Evolutionary conservation across 1,140 invertebrate species (phyloP).

Genomic region (Eulimnadia texana): DNA sequence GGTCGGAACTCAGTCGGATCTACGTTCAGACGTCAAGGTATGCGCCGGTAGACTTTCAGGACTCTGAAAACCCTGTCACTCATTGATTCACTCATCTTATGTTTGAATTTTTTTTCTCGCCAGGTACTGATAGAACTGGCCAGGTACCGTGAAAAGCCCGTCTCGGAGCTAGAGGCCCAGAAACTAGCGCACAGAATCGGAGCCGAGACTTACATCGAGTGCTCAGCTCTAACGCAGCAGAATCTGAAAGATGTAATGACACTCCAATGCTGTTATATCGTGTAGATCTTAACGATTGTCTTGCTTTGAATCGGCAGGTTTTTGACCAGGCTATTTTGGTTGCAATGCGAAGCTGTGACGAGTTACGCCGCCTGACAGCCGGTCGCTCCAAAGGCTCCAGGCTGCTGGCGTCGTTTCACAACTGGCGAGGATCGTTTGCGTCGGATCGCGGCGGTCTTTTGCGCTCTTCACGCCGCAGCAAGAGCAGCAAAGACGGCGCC

Average conservation of each 20-base stretch:
- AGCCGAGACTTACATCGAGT: conserved; percentile 71
- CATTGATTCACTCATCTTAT: neutral
- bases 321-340: conserved; percentile 74
- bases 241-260: conserved; percentile 66
- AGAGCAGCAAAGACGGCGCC: neutral
- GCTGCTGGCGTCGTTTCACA: conserved; percentile 1
- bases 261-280: too few relatives aligned
- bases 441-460: conserved; percentile 3
- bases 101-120: neutral
- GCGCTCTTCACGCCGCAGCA: neutral
- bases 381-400: neutral
- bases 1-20: conserved; percentile 59
- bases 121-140: conserved; percentile 42
- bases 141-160: conserved; percentile 55
- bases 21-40: conserved; percentile 35
- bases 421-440: neutral
- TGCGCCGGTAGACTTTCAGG: neutral
- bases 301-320: conserved; percentile 30
- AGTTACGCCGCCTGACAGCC: conserved; percentile 2
- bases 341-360: conserved; percentile 33
- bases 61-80: too few relatives aligned
- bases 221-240: conserved; percentile 73
- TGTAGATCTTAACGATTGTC: neutral
- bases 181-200: conserved; percentile 59
- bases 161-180: conserved; percentile 57